These are phyloP conservation scores for Cyclophora punctaria DNA, from an alignment of 2,888 invertebrate genomes.

Conservation along the genomic window DNA sequence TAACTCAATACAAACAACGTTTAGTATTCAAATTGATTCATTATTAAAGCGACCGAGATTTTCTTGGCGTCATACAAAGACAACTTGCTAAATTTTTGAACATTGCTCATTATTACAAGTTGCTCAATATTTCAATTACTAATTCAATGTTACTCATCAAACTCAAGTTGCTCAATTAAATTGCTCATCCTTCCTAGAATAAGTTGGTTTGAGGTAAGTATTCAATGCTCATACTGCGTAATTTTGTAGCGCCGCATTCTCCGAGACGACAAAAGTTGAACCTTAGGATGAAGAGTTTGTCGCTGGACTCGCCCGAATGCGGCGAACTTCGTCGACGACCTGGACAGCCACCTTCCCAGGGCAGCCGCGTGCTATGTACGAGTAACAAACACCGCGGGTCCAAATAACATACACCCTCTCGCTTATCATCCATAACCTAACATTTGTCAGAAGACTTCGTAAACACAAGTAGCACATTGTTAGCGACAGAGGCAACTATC, in stretches of 20 bases:
- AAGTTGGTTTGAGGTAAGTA: slow-evolving; percentile 27
- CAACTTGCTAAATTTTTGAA: too few relatives aligned
- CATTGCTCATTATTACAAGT: too few relatives aligned
- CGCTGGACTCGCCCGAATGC: slow-evolving; percentile 96
- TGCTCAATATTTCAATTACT: too few relatives aligned
- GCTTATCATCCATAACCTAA: neutral
- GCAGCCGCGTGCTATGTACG: slow-evolving; percentile 80
- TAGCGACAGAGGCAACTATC: too few relatives aligned
- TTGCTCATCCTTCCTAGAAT: too few relatives aligned
- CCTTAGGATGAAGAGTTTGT: slow-evolving; percentile 98
- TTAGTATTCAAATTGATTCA: too few relatives aligned
- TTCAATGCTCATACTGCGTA: slow-evolving; percentile 51
- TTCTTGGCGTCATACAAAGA: neutral
- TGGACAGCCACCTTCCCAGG: slow-evolving; percentile 63
- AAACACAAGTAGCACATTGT: too few relatives aligned
- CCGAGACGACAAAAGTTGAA: slow-evolving; percentile 96
- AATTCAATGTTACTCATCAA: too few relatives aligned
- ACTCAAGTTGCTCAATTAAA: too few relatives aligned
- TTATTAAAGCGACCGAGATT: neutral
- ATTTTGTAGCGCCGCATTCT: slow-evolving; percentile 92
- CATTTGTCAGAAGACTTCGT: neutral
- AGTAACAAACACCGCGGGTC: slow-evolving; percentile 12
- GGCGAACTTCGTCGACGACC: slow-evolving; percentile 85
- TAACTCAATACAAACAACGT: too few relatives aligned
- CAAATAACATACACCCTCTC: slow-evolving; percentile 1